Percentiles rank a stretch among this genome's conserved stretches.
These are phyloP conservation scores for Mormyrus lacerda DNA, from an alignment of 2,113 vertebrate genomes.

Conservation along the genomic window DNA sequence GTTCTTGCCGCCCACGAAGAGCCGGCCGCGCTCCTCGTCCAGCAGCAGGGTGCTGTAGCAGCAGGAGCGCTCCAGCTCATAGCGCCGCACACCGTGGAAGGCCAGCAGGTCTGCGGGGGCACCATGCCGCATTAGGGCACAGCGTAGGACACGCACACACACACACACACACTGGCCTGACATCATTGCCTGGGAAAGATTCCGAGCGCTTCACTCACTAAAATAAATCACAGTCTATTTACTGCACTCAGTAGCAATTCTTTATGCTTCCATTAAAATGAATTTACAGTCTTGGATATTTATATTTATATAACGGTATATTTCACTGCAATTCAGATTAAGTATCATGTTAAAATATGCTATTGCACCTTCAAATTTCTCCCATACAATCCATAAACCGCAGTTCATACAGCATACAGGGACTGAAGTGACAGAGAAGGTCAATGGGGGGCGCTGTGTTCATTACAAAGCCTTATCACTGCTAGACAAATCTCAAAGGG, in stretches of 20 bases:
- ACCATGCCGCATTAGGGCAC: neutral
- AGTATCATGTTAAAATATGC: neutral
- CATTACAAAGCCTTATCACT: neutral
- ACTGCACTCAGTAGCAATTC: neutral
- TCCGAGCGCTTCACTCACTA: neutral
- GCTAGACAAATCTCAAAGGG: neutral
- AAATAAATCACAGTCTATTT: neutral
- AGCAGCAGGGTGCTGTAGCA: slow-evolving; percentile 82
- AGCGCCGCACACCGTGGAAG: slow-evolving; percentile 73
- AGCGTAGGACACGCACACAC: neutral
- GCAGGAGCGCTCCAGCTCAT: slow-evolving; percentile 78
- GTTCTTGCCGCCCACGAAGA: slow-evolving; percentile 87
- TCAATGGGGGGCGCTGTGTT: neutral
- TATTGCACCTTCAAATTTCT: neutral
- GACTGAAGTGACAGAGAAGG: neutral
- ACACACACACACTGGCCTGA: neutral
- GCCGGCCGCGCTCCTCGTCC: slow-evolving; percentile 84
- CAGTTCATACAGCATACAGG: neutral
- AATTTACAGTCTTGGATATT: neutral
- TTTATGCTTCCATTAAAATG: neutral
- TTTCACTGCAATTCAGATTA: neutral
- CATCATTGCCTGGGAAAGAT: neutral
- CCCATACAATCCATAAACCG: neutral
- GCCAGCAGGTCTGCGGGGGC: slow-evolving; percentile 70
- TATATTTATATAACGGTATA: neutral